Percentiles rank a stretch among this genome's conserved stretches.
Evolutionary conservation across 2,888 invertebrate species (phyloP).

Genomic region (Brachypterus glaber): DNA sequence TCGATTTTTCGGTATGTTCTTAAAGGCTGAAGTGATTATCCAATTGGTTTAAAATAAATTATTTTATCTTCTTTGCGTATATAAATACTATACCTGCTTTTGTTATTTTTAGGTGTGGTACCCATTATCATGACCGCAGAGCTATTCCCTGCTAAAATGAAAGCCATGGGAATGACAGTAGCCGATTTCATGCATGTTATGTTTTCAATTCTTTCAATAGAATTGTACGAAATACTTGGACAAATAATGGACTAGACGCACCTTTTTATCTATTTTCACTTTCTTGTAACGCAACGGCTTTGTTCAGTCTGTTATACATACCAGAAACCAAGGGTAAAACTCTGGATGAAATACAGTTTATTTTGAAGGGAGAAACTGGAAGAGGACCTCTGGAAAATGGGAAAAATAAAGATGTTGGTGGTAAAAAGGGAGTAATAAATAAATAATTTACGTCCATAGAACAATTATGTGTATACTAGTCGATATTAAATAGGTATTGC

Average conservation of each 20-base stretch:
- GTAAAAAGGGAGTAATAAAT: no score
- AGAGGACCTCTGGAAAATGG: no score
- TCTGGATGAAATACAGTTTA: conserved; percentile 35
- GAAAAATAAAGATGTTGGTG: no score
- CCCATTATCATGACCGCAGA: conserved; percentile 37
- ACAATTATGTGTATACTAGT: no score
- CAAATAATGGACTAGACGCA: conserved; percentile 30
- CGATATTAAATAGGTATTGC: no score
- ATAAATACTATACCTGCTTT: no score
- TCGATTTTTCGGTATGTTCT: no score
- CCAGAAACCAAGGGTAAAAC: conserved; percentile 37
- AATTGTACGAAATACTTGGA: conserved; percentile 30
- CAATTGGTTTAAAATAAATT: no score
- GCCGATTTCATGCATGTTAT: conserved; percentile 35
- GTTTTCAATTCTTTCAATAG: conserved; percentile 31
- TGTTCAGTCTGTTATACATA: conserved; percentile 32
- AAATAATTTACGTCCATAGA: no score
- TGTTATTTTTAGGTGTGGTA: conserved; percentile 34
- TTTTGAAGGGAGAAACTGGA: conserved; percentile 31
- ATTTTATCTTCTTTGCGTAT: no score
- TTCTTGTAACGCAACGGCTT: conserved; percentile 30
- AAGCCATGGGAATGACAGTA: conserved; percentile 37
- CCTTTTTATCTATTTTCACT: conserved; percentile 35
- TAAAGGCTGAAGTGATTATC: no score
- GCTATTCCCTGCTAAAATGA: conserved; percentile 37